phyloP scores from a whole-genome alignment of 2,113 vertebrate genomes.

The Otolemur garnettii region DNA sequence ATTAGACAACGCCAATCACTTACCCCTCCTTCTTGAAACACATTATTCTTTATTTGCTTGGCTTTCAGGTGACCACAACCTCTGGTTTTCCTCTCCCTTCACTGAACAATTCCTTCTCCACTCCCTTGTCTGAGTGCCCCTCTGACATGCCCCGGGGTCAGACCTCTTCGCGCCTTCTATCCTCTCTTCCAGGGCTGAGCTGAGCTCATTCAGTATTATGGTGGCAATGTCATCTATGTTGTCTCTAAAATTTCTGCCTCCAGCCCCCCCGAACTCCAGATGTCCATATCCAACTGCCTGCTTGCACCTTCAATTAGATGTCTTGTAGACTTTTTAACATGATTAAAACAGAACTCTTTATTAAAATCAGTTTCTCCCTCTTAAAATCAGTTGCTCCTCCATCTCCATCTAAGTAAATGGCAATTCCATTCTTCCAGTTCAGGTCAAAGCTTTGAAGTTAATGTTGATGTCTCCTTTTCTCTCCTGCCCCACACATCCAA shows the following conservation, averaged over 20 bases:
- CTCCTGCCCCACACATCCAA: not conserved
- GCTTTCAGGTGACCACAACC: not conserved
- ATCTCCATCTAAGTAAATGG: not conserved
- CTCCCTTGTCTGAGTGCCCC: not conserved
- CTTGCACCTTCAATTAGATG: constrained; percentile 48
- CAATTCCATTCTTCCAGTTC: constrained; percentile 9
- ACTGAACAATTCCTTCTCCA: not conserved
- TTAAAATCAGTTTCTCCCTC: not conserved
- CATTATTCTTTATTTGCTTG: not conserved
- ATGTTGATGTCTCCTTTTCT: not conserved
- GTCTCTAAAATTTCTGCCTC: not conserved
- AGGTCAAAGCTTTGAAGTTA: not conserved
- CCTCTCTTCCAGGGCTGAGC: not conserved
- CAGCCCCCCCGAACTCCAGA: not conserved
- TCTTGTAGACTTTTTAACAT: constrained; percentile 31
- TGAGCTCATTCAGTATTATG: not conserved
- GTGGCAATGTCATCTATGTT: not conserved
- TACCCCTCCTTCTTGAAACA: not conserved
- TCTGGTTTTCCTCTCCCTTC: not conserved
- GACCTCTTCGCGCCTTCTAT: not conserved
- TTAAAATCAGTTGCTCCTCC: not conserved
- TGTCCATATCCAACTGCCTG: not conserved
- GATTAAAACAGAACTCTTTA: constrained; percentile 36
- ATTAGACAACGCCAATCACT: not conserved
- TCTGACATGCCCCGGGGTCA: not conserved